A percentile compares a stretch with the other conserved stretches of the same genome.
These are phyloP conservation scores for Scaptomyza hsui DNA, from an alignment of 1,140 invertebrate genomes.

Conservation along the genomic window DNA sequence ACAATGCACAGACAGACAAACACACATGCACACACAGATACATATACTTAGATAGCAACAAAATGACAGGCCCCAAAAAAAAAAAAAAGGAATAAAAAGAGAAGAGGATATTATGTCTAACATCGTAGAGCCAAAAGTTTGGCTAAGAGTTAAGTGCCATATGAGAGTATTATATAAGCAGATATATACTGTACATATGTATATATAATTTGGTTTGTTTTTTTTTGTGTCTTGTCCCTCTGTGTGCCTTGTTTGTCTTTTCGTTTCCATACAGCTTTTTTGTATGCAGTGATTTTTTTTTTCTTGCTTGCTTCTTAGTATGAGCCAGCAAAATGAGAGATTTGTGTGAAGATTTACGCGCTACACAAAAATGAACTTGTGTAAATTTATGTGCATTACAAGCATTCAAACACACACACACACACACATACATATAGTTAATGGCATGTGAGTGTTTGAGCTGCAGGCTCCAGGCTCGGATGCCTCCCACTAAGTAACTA, in stretches of 20 bases:
- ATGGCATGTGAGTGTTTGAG: not conserved
- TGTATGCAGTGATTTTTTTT: conserved; percentile 22
- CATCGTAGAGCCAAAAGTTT: conserved; percentile 59
- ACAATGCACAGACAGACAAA: conserved; percentile 25
- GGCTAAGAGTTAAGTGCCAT: conserved; percentile 66
- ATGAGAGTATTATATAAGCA: conserved; percentile 33
- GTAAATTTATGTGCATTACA: conserved; percentile 72
- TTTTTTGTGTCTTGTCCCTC: not conserved
- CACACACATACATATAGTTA: not conserved
- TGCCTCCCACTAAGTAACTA: conserved; percentile 63
- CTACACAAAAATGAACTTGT: conserved; percentile 71
- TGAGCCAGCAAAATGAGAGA: conserved; percentile 65
- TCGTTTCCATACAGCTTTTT: conserved; percentile 40
- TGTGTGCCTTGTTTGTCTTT: conserved; percentile 39
- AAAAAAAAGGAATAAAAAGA: conserved; percentile 34
- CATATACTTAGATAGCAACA: not conserved
- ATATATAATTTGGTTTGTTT: conserved; percentile 15
- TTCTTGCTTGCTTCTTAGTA: conserved; percentile 6
- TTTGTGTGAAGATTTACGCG: conserved; percentile 74
- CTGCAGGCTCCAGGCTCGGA: conserved; percentile 6
- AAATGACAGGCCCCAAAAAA: conserved; percentile 3
- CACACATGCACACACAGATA: conserved; percentile 1
- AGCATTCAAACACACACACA: conserved; percentile 11
- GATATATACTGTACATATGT: not conserved
- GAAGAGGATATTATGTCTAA: conserved; percentile 67